Conservation (phyloP, 2,797 vertebrate species). For the Helicolenus hilgendorfi region DNA sequence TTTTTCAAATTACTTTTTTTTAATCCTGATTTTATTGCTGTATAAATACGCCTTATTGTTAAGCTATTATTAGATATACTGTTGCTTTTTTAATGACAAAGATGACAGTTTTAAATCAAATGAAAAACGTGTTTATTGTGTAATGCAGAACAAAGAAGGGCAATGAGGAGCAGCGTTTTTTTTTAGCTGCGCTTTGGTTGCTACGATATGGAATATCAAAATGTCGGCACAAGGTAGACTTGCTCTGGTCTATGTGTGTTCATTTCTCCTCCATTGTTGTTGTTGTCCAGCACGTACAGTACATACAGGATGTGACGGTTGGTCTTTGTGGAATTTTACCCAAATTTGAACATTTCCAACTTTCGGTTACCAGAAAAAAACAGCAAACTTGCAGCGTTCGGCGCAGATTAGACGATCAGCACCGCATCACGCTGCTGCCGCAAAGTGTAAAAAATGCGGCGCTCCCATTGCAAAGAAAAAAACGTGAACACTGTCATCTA, state of each 20-base stretch:
- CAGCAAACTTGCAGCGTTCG: background rate
- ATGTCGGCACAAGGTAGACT: accelerated
- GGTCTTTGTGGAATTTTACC: background rate
- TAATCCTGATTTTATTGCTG: too few species aligned
- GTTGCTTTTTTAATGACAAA: too few species aligned
- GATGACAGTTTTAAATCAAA: too few species aligned
- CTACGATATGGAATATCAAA: too few species aligned
- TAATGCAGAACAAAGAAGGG: too few species aligned
- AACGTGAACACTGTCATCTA: background rate
- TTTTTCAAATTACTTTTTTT: too few species aligned
- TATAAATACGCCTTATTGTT: too few species aligned
- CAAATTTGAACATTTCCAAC: background rate
- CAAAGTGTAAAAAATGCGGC: background rate
- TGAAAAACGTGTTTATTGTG: too few species aligned
- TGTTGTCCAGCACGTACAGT: background rate
- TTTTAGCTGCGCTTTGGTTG: too few species aligned
- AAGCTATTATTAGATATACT: too few species aligned
- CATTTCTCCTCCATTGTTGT: background rate
- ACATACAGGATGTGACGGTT: background rate
- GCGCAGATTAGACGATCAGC: background rate
- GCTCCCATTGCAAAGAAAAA: background rate
- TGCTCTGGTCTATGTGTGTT: too few species aligned
- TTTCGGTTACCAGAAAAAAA: background rate
- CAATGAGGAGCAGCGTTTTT: too few species aligned
- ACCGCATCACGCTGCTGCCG: background rate